Conservation (phyloP, 2,797 vertebrate species). For the Clarias pachynema region DNA sequence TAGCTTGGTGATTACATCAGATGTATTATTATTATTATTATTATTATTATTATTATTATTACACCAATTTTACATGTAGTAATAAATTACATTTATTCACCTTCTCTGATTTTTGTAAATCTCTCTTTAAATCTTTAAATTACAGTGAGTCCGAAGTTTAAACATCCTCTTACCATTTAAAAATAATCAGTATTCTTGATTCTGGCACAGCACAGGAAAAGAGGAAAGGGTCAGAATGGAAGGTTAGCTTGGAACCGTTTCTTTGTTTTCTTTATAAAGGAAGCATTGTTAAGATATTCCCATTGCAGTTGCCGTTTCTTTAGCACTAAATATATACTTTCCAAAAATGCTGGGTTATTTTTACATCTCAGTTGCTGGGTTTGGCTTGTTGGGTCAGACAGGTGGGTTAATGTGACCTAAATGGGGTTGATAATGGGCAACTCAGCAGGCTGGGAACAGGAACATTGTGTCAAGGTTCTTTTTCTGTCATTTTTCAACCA, state of each 20-base stretch:
- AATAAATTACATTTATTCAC: not conserved
- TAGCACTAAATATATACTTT: not conserved
- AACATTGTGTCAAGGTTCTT: not conserved
- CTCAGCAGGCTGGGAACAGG: not conserved
- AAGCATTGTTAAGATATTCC: not conserved
- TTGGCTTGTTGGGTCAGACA: not conserved
- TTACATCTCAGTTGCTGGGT: not conserved
- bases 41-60: no score
- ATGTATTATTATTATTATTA: not conserved
- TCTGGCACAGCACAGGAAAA: not conserved
- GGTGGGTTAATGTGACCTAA: not conserved
- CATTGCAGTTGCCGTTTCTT: not conserved
- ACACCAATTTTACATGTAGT: not conserved
- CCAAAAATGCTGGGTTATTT: slow-evolving; percentile 4
- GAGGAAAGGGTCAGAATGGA: not conserved
- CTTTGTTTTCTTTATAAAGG: not conserved
- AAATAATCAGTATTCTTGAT: not conserved
- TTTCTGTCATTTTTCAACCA: not conserved
- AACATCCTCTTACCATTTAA: not conserved
- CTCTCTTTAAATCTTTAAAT: not conserved
- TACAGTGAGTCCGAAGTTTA: not conserved
- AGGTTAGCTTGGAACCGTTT: not conserved
- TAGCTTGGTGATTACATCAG: not conserved
- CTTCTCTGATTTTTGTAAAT: not conserved
- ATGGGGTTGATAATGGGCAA: not conserved